A percentile compares a stretch with the other conserved stretches of the same genome.
Conservation (phyloP, 2,113 vertebrate genomes). For the Seriola aureovittata region DNA sequence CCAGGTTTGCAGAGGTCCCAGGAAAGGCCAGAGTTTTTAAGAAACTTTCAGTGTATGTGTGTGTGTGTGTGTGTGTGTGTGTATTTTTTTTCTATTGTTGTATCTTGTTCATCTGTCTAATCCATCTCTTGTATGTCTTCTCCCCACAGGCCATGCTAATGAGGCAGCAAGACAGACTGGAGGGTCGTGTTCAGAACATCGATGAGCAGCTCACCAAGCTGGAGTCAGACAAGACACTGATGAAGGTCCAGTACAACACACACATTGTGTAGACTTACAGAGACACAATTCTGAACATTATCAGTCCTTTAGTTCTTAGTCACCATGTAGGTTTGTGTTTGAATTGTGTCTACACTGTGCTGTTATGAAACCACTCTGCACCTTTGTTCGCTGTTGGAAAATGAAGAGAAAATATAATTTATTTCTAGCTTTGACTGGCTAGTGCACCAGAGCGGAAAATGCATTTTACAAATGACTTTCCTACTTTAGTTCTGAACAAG, state of each 20-base stretch:
- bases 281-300: conserved; percentile 2
- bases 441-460: conserved; percentile 30
- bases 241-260: conserved; percentile 87
- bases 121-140: conserved; percentile 37
- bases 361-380: conserved; percentile 26
- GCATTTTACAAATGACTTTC: conserved; percentile 44
- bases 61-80: background rate
- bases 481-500: background rate
- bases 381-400: conserved; percentile 20
- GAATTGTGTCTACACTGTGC: conserved; percentile 22
- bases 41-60: conserved; percentile 4
- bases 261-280: conserved; percentile 9
- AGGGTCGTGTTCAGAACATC: conserved; percentile 95
- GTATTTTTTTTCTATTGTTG: conserved; percentile 16
- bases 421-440: conserved; percentile 39
- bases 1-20: conserved; percentile 55
- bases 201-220: conserved; percentile 97
- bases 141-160: conserved; percentile 93
- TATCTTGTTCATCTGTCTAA: conserved; percentile 33
- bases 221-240: conserved; percentile 95
- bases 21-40: conserved; percentile 24
- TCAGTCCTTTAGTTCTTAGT: background rate
- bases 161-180: conserved; percentile 96
- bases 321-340: conserved; percentile 16
- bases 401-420: conserved; percentile 33